phyloP scores from a whole-genome alignment of 1,140 invertebrate species.

The Apis laboriosa region DNA sequence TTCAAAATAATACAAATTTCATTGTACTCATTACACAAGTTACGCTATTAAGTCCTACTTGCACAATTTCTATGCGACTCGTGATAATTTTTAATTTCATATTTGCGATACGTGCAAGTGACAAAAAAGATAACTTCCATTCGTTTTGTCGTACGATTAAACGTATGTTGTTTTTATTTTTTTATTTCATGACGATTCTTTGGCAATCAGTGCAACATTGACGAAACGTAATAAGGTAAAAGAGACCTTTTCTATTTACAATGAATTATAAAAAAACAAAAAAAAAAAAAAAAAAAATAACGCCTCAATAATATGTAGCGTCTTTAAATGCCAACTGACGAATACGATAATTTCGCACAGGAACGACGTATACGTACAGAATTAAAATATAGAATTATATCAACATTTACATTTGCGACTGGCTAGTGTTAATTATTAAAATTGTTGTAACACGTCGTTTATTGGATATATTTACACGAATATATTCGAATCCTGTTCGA shows the following conservation, averaged over 20 bases:
- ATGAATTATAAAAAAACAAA: conserved; percentile 4
- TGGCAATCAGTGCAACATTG: conserved; percentile 52
- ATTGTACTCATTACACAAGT: conserved; percentile 47
- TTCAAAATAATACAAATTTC: conserved; percentile 38
- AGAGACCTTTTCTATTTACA: conserved; percentile 21
- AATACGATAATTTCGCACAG: background rate
- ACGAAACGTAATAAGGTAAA: background rate
- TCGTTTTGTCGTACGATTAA: conserved; percentile 27
- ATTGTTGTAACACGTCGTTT: conserved; percentile 13
- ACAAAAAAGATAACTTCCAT: background rate
- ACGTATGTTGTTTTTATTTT: conserved; percentile 17
- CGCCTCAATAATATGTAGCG: background rate
- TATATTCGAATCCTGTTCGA: conserved; percentile 7
- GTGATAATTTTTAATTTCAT: background rate
- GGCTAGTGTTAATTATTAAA: conserved; percentile 18
- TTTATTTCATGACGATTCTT: conserved; percentile 56
- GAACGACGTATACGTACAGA: too few species aligned
- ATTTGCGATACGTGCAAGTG: background rate
- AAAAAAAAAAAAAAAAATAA: background rate
- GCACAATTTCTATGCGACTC: background rate
- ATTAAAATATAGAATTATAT: too few species aligned
- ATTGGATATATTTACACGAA: conserved; percentile 46
- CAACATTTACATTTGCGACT: conserved; percentile 14
- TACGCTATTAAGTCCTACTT: conserved; percentile 13
- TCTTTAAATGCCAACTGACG: background rate